Percentiles rank a stretch among this genome's conserved stretches.
Conservation (phyloP, 2,113 vertebrate species). For the Rhinogobius similis region DNA sequence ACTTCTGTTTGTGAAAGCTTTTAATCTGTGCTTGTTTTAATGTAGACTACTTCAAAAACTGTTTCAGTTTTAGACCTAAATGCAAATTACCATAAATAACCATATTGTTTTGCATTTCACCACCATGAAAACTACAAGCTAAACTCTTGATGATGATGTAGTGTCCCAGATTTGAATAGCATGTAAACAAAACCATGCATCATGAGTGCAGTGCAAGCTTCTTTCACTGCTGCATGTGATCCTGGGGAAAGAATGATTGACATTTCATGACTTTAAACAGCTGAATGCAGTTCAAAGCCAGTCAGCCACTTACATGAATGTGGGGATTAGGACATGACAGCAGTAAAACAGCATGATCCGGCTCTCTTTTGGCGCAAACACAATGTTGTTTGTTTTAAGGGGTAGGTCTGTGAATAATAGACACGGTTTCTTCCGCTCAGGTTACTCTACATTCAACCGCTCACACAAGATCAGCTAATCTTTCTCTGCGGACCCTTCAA, state of each 20-base stretch:
- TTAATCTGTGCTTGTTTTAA: neutral
- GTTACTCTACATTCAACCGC: slow-evolving; percentile 46
- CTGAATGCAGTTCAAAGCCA: slow-evolving; percentile 29
- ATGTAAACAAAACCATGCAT: neutral
- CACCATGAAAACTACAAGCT: neutral
- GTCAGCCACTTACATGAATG: slow-evolving; percentile 34
- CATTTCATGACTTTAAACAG: slow-evolving; percentile 47
- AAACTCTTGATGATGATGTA: neutral
- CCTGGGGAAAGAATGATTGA: slow-evolving; percentile 8
- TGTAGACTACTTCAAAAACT: neutral
- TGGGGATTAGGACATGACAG: slow-evolving; percentile 26
- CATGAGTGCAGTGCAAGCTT: neutral
- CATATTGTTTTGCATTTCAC: neutral
- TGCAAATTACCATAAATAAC: neutral
- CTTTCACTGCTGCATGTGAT: slow-evolving; percentile 31
- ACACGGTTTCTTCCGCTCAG: slow-evolving; percentile 26
- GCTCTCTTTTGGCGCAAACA: slow-evolving; percentile 41
- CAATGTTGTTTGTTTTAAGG: slow-evolving; percentile 27
- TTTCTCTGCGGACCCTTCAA: slow-evolving; percentile 11
- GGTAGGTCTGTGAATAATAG: slow-evolving; percentile 37
- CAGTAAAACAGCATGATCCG: slow-evolving; percentile 16
- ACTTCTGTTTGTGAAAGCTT: neutral
- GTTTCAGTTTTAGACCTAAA: neutral
- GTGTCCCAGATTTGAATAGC: neutral
- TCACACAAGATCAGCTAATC: slow-evolving; percentile 21